Evolutionary conservation across 2,888 invertebrate species (phyloP), one percentile per base, ranked within the genome.

Genomic region (Ellobium chinense): DNA sequence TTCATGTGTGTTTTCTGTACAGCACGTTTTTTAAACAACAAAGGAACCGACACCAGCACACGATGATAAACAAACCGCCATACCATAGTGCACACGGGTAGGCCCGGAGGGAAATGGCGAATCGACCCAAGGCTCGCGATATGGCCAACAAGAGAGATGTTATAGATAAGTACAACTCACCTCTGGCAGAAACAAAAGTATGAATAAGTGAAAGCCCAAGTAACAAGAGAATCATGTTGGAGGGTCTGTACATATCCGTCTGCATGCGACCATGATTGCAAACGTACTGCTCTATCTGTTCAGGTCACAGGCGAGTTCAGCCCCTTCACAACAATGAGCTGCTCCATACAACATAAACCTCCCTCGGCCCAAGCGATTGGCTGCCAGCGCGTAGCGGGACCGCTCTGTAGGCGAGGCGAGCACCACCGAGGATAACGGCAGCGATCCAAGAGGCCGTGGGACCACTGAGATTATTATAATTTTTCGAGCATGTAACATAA

Each of bases 221-320:
- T n/a, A 60, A 18, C 5, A 77, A 39, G 29, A 77, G 34, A 37
- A 77, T 77, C 77, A 77, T 77, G 58, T 68, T 77, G 68, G 77
- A 39, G 60, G 46, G 37, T 66, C 36, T 77, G 68, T 68, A 36
- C 37, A 58, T 77, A 68, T 77, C 60, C 77, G 54, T 24, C 65
- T 54, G 36, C 46, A 58, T 37, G 54, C 77, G 68, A 77, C 68
- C 77, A 77, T 77, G 77, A 60, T 77, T 77, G 77, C 77, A n/a
- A 60, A 77, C 24, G 5, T 58, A 27, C 21, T 58, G 29, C 36
- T 68, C 34, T 36, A 21, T 68, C 37, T 12, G 21, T 54, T 56
- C 68, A 65, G 58, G 68, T 68, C 56, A 56, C 24, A 58, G 54
- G 63, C 31, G n/a, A 58, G 77, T 68, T 34, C 56, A 54, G 36